phyloP scores from a whole-genome alignment of 2,113 vertebrate genomes.

The Chinchilla lanigera region DNA sequence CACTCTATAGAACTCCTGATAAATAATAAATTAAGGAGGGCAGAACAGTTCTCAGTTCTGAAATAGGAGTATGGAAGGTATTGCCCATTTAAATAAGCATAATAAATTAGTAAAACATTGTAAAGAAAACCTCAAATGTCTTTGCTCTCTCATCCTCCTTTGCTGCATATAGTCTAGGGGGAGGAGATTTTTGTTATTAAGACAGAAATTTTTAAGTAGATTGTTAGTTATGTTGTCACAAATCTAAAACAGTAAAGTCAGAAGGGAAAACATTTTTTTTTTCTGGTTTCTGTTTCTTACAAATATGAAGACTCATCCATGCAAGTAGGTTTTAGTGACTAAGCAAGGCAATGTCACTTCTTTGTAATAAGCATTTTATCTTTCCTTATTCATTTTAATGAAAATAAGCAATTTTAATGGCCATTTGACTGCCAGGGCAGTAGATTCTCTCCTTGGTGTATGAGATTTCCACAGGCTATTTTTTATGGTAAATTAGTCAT shows the following conservation, averaged over 20 bases:
- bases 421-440: neutral
- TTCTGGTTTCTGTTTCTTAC: neutral
- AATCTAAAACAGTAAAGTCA: neutral
- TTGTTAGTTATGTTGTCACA: neutral
- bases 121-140: neutral
- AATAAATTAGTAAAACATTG: neutral
- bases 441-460: neutral
- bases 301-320: constrained; percentile 9
- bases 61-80: neutral
- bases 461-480: neutral
- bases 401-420: neutral
- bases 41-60: neutral
- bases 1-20: neutral
- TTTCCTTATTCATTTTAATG: neutral
- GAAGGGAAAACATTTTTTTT: neutral
- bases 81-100: neutral
- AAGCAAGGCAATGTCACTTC: constrained; percentile 1
- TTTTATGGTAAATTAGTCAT: neutral
- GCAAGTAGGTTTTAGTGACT: neutral
- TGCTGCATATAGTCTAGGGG: neutral
- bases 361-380: neutral
- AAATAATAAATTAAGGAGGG: constrained; percentile 14
- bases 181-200: neutral
- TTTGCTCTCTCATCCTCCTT: neutral
- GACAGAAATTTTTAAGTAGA: constrained; percentile 35